Conservation (phyloP, 2,113 vertebrate species). For the Oenanthe melanoleuca region DNA sequence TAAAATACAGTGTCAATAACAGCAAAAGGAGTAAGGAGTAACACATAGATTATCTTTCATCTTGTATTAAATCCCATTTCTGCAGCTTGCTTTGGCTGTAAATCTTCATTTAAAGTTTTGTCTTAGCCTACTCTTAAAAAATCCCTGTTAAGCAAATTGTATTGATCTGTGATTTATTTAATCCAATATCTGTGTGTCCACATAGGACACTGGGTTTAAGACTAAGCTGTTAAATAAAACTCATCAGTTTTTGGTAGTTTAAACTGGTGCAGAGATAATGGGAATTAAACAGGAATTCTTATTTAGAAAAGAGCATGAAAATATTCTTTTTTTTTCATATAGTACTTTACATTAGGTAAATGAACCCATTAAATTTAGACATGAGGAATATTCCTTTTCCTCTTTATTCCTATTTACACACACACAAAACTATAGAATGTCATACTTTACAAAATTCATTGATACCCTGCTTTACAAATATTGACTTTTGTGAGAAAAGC, state of each 20-base stretch:
- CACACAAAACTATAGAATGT: not conserved
- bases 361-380: not conserved
- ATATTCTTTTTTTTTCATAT: not conserved
- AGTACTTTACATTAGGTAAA: not conserved
- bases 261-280: not conserved
- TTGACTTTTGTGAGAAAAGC: not conserved
- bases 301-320: not conserved
- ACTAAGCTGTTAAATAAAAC: not conserved
- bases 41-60: not conserved
- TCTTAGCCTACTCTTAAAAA: not conserved
- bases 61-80: not conserved
- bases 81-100: not conserved
- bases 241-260: not conserved
- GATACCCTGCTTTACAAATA: not conserved
- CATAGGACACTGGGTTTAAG: not conserved
- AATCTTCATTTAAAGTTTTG: constrained; percentile 11
- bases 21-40: not conserved
- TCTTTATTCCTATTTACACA: not conserved
- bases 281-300: not conserved
- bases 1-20: not conserved
- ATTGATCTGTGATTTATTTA: not conserved
- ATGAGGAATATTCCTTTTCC: not conserved
- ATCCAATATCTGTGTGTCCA: not conserved
- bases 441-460: not conserved
- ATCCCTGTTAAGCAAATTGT: not conserved